Conservation (phyloP, 2,797 vertebrate genomes). For the Arnoldichthys spilopterus region DNA sequence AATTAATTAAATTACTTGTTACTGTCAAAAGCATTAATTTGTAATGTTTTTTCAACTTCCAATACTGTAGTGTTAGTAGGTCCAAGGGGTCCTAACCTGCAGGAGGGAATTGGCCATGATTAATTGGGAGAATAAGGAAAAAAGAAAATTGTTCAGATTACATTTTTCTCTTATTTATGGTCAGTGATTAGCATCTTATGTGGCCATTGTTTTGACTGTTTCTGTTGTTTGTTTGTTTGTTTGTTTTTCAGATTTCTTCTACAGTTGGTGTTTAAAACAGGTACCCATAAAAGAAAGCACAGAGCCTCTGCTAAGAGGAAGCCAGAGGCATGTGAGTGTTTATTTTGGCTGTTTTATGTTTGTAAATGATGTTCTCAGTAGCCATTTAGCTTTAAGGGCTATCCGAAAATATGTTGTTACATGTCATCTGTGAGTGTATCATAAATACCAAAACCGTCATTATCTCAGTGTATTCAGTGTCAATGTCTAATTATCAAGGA, state of each 20-base stretch:
- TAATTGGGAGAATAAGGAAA: too few relatives aligned
- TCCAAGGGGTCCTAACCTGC: too few relatives aligned
- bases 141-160: too few relatives aligned
- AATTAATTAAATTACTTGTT: too few relatives aligned
- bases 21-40: too few relatives aligned
- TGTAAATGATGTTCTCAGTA: conserved; percentile 10
- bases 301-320: not conserved
- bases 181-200: too few relatives aligned
- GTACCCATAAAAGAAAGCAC: not conserved
- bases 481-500: conserved; percentile 11
- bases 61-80: too few relatives aligned
- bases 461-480: not conserved
- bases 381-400: not conserved
- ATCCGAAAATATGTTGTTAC: conserved; percentile 38
- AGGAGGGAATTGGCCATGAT: too few relatives aligned
- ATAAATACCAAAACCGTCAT: conserved; percentile 33
- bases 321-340: not conserved
- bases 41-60: too few relatives aligned
- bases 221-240: too few relatives aligned
- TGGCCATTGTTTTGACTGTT: too few relatives aligned
- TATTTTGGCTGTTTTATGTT: not conserved
- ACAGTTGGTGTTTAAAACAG: not conserved
- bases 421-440: conserved; percentile 30
- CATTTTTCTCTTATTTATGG: too few relatives aligned
- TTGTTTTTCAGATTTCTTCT: not conserved